phyloP scores from a whole-genome alignment of 2,797 vertebrate genomes.

The Gastrophryne carolinensis region DNA sequence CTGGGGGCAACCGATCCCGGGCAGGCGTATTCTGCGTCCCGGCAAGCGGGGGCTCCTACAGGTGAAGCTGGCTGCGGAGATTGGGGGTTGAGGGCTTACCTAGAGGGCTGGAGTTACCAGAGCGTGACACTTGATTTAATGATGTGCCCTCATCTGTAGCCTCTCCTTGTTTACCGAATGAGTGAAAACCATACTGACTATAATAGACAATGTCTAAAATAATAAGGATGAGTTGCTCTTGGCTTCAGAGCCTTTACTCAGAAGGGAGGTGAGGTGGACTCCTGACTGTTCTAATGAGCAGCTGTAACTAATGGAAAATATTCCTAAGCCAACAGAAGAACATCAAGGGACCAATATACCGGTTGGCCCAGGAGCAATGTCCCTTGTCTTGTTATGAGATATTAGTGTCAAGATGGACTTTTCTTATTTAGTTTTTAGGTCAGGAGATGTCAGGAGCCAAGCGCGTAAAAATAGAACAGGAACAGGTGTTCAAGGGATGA shows the following conservation, averaged over 20 bases:
- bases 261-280: neutral
- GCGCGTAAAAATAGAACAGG: neutral
- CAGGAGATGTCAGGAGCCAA: neutral
- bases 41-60: too few relatives aligned
- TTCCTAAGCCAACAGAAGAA: neutral
- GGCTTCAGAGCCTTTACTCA: neutral
- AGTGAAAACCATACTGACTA: neutral
- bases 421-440: neutral
- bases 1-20: too few relatives aligned
- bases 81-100: too few relatives aligned
- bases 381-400: neutral
- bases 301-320: neutral
- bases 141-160: too few relatives aligned
- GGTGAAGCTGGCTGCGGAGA: too few relatives aligned
- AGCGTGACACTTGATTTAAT: too few relatives aligned
- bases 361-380: neutral
- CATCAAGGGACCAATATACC: neutral
- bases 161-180: neutral
- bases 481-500: neutral
- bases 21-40: too few relatives aligned
- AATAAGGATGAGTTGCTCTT: neutral
- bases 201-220: neutral
- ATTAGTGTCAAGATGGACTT: neutral
- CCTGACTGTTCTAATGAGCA: neutral
- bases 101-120: too few relatives aligned